These are phyloP conservation scores for Argyresthia albistria DNA, from an alignment of 2,888 invertebrate species.

Conservation along the genomic window DNA sequence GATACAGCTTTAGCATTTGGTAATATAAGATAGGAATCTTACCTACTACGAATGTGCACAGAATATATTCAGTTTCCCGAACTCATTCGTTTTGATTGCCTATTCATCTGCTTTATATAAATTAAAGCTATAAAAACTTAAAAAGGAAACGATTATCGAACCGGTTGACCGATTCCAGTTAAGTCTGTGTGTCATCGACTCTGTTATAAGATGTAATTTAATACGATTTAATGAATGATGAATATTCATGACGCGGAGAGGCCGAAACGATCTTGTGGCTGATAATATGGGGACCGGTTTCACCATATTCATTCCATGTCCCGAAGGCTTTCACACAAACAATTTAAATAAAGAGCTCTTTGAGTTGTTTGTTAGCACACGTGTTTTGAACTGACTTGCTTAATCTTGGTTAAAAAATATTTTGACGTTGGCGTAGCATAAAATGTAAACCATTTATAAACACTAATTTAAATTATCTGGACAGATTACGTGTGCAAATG, in stretches of 20 bases:
- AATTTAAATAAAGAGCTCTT: too few species aligned
- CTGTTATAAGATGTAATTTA: conserved; percentile 30
- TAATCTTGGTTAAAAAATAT: too few species aligned
- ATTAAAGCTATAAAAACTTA: conserved; percentile 11
- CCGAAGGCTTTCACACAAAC: too few species aligned
- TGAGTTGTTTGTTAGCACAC: too few species aligned
- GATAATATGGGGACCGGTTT: conserved; percentile 38
- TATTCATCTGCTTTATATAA: not conserved
- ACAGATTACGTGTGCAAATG: too few species aligned
- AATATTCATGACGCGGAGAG: conserved; percentile 52
- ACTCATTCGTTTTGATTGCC: conserved; percentile 6
- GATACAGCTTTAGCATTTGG: too few species aligned
- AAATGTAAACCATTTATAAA: too few species aligned
- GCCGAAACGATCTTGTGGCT: conserved; percentile 45
- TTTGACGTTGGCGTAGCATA: too few species aligned
- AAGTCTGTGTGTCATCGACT: conserved; percentile 41
- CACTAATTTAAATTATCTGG: too few species aligned
- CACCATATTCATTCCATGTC: conserved; percentile 37
- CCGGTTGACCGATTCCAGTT: conserved; percentile 28
- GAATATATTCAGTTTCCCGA: conserved; percentile 12
- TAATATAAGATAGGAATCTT: too few species aligned
- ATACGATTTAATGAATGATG: conserved; percentile 29
- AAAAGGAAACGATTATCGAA: conserved; percentile 27
- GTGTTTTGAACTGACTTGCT: too few species aligned
- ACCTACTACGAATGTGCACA: too few species aligned